Evolutionary conservation across 2,888 invertebrate species (phyloP).

Genomic region (Ganaspis brasiliensis): DNA sequence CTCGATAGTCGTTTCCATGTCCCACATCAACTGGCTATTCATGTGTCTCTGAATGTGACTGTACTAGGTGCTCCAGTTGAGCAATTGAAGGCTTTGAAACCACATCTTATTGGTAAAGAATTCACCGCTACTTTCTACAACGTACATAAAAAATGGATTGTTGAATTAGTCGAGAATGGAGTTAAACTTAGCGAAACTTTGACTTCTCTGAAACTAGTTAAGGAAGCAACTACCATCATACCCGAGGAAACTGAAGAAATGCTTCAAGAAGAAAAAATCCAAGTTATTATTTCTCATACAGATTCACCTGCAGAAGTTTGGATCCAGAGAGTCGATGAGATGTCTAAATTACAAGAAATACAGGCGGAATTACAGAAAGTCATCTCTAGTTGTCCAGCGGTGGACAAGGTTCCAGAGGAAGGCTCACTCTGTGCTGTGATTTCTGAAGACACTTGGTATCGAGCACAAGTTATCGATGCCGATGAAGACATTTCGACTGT

Average conservation of each 20-base stretch:
- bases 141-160: constrained; percentile 83
- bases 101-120: constrained; percentile 79
- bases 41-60: constrained; percentile 71
- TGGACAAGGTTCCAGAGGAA: constrained; percentile 83
- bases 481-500: constrained; percentile 89
- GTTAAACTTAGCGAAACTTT: constrained; percentile 82
- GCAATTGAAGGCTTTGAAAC: constrained; percentile 76
- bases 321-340: constrained; percentile 85
- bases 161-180: constrained; percentile 82
- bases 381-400: constrained; percentile 80
- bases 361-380: constrained; percentile 86
- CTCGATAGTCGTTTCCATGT: constrained; percentile 73
- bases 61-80: constrained; percentile 78
- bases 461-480: constrained; percentile 92
- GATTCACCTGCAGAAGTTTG: constrained; percentile 90
- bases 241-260: constrained; percentile 73
- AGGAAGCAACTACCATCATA: constrained; percentile 60
- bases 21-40: constrained; percentile 73
- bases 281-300: constrained; percentile 86
- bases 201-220: constrained; percentile 69
- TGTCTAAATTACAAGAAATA: constrained; percentile 83
- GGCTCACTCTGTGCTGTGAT: constrained; percentile 88
- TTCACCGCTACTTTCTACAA: constrained; percentile 82
- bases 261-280: constrained; percentile 68
- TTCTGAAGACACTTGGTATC: constrained; percentile 95